Evolutionary conservation across 1,140 invertebrate genomes (phyloP).

Genomic region (Vanessa atalanta): DNA sequence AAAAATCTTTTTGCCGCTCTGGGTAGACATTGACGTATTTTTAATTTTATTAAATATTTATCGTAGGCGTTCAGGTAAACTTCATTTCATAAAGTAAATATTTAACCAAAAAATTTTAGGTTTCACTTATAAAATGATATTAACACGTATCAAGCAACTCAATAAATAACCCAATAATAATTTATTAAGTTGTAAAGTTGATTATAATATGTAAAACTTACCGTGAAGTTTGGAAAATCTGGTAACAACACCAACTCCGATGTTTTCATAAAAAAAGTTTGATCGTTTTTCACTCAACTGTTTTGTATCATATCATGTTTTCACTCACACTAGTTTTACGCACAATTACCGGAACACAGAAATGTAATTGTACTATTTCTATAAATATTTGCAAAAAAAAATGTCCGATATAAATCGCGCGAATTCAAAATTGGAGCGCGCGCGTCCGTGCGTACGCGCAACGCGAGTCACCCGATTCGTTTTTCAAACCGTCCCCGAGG

Average conservation of each 20-base stretch:
- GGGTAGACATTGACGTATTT: too few relatives aligned
- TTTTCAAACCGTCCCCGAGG: constrained; percentile 69
- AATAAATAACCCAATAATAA: too few relatives aligned
- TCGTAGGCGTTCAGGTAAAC: too few relatives aligned
- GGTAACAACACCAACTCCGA: constrained; percentile 25
- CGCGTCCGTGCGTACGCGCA: constrained; percentile 69
- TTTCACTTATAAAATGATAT: too few relatives aligned
- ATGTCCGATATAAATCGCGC: constrained; percentile 35
- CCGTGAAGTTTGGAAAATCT: constrained; percentile 36
- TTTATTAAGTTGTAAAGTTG: not conserved
- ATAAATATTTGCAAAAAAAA: constrained; percentile 22
- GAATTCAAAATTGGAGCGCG: constrained; percentile 61
- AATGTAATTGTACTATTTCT: constrained; percentile 1
- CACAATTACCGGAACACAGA: constrained; percentile 34
- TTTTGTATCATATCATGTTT: constrained; percentile 50
- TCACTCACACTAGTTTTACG: constrained; percentile 44
- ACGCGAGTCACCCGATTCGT: constrained; percentile 62
- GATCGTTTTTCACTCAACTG: constrained; percentile 47
- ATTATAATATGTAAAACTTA: constrained; percentile 32
- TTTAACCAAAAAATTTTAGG: too few relatives aligned
- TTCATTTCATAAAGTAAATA: too few relatives aligned
- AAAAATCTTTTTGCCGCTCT: too few relatives aligned
- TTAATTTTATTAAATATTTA: too few relatives aligned
- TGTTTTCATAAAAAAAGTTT: constrained; percentile 42
- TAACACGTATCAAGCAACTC: too few relatives aligned